A percentile compares a stretch with the other conserved stretches of the same genome.
phyloP scores from a whole-genome alignment of 2,797 vertebrate genomes.

The Cebuella pygmaea region DNA sequence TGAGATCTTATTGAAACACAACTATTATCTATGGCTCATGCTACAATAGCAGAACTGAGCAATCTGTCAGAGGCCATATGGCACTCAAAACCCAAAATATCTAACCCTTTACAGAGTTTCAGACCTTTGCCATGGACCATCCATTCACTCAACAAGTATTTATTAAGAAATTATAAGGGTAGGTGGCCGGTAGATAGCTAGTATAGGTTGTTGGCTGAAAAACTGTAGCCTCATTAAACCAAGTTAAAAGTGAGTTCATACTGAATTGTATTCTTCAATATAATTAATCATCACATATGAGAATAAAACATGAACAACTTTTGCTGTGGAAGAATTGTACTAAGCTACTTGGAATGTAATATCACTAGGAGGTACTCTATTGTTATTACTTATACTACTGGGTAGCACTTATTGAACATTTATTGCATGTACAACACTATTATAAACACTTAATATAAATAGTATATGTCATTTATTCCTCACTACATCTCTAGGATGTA shows the following conservation, averaged over 20 bases:
- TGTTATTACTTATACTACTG: neutral
- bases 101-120: neutral
- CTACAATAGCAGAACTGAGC: neutral
- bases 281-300: neutral
- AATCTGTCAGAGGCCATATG: neutral
- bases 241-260: neutral
- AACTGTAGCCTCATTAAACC: neutral
- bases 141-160: neutral
- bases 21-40: neutral
- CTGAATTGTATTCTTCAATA: neutral
- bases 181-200: neutral
- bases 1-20: neutral
- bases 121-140: neutral
- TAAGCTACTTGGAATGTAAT: neutral
- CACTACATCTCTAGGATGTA: neutral
- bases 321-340: neutral
- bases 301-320: neutral
- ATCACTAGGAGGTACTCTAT: neutral
- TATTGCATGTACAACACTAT: neutral
- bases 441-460: neutral
- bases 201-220: neutral
- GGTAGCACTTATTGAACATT: neutral
- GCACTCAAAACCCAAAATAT: neutral
- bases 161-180: neutral
- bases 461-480: neutral